These are phyloP conservation scores for Vandiemenella viatica DNA, from an alignment of 2,888 invertebrate species.

Conservation along the genomic window DNA sequence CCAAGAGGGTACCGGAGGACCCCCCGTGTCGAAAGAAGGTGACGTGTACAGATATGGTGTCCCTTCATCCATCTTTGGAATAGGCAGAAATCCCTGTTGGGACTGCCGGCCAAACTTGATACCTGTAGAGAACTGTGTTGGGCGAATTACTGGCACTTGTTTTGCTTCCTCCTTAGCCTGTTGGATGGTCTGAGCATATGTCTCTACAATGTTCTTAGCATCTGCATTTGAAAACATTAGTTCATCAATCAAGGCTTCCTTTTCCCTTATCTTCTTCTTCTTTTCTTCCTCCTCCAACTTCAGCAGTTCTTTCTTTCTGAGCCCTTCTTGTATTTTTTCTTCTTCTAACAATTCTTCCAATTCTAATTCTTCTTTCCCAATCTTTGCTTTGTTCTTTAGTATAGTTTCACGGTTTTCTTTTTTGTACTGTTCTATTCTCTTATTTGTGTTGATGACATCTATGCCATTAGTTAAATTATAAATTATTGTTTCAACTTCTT, in stretches of 20 bases:
- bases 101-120: conserved; percentile 60
- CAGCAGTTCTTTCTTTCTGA: conserved; percentile 52
- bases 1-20: conserved; percentile 53
- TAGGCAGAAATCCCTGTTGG: conserved; percentile 43
- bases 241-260: conserved; percentile 88
- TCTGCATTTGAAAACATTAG: conserved; percentile 84
- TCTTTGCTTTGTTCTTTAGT: conserved; percentile 59
- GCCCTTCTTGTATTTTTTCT: conserved; percentile 62
- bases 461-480: conserved; percentile 82
- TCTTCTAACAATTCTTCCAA: conserved; percentile 70
- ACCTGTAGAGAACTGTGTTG: conserved; percentile 71
- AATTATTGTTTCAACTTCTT: conserved; percentile 83
- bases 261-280: conserved; percentile 68
- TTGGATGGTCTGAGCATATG: conserved; percentile 52
- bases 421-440: conserved; percentile 79
- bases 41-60: conserved; percentile 56
- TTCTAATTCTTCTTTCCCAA: conserved; percentile 69
- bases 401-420: conserved; percentile 77
- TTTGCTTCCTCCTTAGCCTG: conserved; percentile 46
- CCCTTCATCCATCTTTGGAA: conserved; percentile 62
- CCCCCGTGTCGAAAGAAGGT: conserved; percentile 43
- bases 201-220: conserved; percentile 73
- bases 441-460: conserved; percentile 76
- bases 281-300: conserved; percentile 54
- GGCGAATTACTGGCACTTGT: conserved; percentile 18